Conservation (phyloP, 1,140 invertebrate species). For the Lepidurus arcticus region DNA sequence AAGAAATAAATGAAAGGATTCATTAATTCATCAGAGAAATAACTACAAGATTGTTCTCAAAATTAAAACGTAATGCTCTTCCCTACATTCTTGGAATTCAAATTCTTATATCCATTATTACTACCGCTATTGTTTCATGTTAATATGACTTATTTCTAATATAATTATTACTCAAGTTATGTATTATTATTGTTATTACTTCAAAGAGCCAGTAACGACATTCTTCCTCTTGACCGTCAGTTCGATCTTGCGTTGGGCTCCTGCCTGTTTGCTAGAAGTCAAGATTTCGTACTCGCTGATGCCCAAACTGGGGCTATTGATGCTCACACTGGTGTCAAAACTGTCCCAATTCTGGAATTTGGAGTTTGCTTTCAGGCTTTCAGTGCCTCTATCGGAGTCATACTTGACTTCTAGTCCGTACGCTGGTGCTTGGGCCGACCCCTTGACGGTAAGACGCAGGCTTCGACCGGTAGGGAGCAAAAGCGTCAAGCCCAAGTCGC, state of each 20-base stretch:
- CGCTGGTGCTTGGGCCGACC: conserved; percentile 9
- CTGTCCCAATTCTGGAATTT: conserved; percentile 48
- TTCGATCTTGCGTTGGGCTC: conserved; percentile 25
- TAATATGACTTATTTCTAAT: too few relatives aligned
- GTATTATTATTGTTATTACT: neutral
- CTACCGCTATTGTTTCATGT: too few relatives aligned
- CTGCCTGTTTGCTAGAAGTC: conserved; percentile 54
- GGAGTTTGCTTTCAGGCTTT: conserved; percentile 2
- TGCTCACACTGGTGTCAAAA: conserved; percentile 54
- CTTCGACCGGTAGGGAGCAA: conserved; percentile 22
- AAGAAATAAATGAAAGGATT: too few relatives aligned
- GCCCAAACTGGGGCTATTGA: conserved; percentile 60
- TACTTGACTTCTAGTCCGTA: conserved; percentile 20
- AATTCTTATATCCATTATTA: too few relatives aligned
- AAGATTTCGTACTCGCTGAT: conserved; percentile 59
- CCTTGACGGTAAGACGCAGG: conserved; percentile 15
- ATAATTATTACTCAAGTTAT: too few relatives aligned
- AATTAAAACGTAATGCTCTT: too few relatives aligned
- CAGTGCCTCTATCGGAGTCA: conserved; percentile 28
- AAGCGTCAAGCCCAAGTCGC: conserved; percentile 24
- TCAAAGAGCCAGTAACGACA: neutral
- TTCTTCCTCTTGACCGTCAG: conserved; percentile 19
- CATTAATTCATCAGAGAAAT: too few relatives aligned
- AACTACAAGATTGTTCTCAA: too few relatives aligned
- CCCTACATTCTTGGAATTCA: too few relatives aligned